Evolutionary conservation across 2,113 vertebrate genomes (phyloP).

Genomic region (Chascanopsetta lugubris): DNA sequence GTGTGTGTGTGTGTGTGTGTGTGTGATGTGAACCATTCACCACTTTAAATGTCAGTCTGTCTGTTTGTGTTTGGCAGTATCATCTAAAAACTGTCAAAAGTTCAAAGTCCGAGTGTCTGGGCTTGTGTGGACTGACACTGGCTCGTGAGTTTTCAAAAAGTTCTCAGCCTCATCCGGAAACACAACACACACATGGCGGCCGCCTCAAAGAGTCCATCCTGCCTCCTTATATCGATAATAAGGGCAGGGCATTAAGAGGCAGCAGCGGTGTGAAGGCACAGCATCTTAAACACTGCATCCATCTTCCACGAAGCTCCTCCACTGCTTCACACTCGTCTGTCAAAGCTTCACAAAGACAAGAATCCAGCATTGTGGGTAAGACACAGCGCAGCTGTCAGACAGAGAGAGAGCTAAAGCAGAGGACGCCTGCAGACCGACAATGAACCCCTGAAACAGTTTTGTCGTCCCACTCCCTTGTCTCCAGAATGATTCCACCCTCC

Average conservation of each 20-base stretch:
- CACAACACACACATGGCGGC: background rate
- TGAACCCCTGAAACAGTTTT: constrained; percentile 2
- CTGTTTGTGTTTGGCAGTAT: background rate
- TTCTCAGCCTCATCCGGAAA: constrained; percentile 22
- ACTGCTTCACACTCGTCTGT: background rate
- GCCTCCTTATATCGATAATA: background rate
- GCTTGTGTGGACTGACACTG: constrained; percentile 5
- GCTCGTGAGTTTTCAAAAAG: background rate
- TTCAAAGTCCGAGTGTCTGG: constrained; percentile 3
- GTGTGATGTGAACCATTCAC: constrained; percentile 22
- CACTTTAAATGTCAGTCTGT: constrained; percentile 15
- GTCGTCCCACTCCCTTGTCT: constrained; percentile 2
- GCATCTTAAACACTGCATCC: background rate
- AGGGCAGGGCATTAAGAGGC: constrained; percentile 7
- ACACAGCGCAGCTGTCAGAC: background rate
- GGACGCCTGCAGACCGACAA: background rate
- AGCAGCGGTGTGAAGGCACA: background rate
- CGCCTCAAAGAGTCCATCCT: constrained; percentile 5
- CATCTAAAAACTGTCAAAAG: background rate
- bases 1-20: constrained; percentile 19
- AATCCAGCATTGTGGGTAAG: background rate
- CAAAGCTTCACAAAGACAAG: constrained; percentile 19
- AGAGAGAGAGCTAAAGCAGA: constrained; percentile 3
- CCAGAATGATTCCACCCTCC: background rate
- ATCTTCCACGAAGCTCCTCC: background rate